phyloP scores from a whole-genome alignment of 2,797 vertebrate species.

The Mionectes olivaceus region DNA sequence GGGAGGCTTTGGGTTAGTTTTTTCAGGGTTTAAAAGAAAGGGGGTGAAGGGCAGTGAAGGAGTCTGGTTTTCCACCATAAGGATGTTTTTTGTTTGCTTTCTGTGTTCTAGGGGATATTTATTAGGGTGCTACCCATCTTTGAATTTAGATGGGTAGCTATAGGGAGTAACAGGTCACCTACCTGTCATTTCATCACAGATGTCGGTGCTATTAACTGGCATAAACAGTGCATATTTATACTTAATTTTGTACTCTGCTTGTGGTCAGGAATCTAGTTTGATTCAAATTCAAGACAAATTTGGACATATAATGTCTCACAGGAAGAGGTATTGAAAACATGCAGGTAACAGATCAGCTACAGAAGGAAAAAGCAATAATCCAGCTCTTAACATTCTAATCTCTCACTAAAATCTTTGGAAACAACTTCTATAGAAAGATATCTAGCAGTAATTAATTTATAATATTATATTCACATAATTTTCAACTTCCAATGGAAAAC shows the following conservation, averaged over 20 bases:
- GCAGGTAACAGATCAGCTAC: not conserved
- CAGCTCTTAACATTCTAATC: not conserved
- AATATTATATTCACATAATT: not conserved
- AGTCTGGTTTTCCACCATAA: not conserved
- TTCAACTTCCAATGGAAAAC: not conserved
- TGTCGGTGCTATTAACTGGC: not conserved
- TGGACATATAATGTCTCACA: not conserved
- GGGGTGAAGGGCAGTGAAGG: not conserved
- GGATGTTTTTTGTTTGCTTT: not conserved
- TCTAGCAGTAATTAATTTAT: not conserved
- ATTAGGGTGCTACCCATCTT: not conserved
- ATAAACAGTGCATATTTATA: not conserved
- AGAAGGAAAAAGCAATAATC: not conserved
- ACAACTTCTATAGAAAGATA: not conserved
- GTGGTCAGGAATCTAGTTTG: not conserved
- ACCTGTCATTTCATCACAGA: not conserved
- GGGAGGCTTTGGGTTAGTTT: not conserved
- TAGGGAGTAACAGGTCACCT: not conserved
- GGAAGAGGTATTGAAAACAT: not conserved
- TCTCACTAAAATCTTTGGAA: not conserved
- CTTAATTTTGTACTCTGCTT: not conserved
- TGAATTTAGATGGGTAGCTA: not conserved
- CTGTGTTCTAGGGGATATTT: not conserved
- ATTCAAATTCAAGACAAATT: not conserved
- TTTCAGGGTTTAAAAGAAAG: not conserved